Percentiles rank a stretch among this genome's conserved stretches.
Conservation (phyloP, 2,113 vertebrate genomes). For the Fulica atra region DNA sequence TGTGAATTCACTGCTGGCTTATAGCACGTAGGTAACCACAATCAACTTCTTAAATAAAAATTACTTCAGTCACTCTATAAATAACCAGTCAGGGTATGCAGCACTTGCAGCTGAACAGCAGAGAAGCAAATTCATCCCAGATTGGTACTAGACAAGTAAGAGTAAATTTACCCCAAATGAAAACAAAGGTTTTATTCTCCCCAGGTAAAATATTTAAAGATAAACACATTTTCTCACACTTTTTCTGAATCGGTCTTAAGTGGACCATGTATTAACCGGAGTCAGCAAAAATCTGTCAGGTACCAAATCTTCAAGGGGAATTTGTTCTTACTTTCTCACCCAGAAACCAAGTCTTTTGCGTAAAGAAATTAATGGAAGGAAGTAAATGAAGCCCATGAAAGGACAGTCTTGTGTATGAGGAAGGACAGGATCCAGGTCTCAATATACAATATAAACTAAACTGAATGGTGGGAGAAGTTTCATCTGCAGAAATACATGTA, state of each 20-base stretch:
- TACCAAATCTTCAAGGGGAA: neutral
- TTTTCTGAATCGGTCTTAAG: neutral
- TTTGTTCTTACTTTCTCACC: neutral
- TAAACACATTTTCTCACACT: neutral
- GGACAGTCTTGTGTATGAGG: neutral
- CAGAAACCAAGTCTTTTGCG: neutral
- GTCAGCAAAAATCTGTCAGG: neutral
- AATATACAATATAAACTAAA: neutral
- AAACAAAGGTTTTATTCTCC: neutral
- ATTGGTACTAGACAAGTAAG: neutral
- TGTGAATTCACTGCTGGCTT: neutral
- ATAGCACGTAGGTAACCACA: neutral
- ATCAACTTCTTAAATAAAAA: neutral
- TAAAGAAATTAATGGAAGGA: neutral
- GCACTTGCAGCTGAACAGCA: neutral
- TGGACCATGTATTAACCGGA: neutral
- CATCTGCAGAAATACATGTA: neutral
- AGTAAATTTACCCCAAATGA: neutral
- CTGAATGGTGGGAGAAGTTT: neutral
- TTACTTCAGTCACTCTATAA: neutral
- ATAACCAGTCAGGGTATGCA: neutral
- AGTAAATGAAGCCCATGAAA: neutral
- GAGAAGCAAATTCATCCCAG: neutral
- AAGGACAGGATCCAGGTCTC: neutral
- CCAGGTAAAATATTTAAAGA: neutral